phyloP scores from a whole-genome alignment of 2,113 vertebrate genomes.

The Leucoraja erinaceus region DNA sequence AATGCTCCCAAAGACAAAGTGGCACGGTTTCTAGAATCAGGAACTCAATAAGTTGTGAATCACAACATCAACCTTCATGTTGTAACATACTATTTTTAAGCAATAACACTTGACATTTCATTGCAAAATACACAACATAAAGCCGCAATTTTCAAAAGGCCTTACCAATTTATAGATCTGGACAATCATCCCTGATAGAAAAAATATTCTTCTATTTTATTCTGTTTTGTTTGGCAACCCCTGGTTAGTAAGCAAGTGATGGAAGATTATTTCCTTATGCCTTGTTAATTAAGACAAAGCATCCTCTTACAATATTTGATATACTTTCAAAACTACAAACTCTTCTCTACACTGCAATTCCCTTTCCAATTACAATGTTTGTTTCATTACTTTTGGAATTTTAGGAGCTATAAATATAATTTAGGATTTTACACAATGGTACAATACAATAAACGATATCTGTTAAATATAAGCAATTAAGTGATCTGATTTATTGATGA shows the following conservation, averaged over 20 bases:
- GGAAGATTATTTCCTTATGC: background rate
- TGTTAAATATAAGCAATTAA: background rate
- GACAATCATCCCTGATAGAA: background rate
- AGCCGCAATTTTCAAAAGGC: background rate
- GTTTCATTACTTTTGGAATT: background rate
- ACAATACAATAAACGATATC: background rate
- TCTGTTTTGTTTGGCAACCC: background rate
- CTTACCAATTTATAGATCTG: background rate
- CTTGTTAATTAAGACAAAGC: background rate
- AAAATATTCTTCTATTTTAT: constrained; percentile 8
- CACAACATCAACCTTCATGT: background rate
- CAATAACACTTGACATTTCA: background rate
- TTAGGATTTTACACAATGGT: background rate
- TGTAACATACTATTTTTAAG: background rate
- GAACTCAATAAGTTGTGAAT: background rate
- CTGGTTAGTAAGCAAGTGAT: background rate
- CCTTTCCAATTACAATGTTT: background rate
- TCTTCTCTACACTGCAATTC: background rate
- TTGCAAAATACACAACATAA: background rate
- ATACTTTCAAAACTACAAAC: background rate
- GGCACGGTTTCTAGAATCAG: background rate
- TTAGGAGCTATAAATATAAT: background rate
- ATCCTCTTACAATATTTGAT: background rate
- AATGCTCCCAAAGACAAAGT: background rate
- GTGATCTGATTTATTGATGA: background rate